These are phyloP conservation scores for Ceuthmochares aereus DNA, from an alignment of 2,113 vertebrate species.

Conservation along the genomic window DNA sequence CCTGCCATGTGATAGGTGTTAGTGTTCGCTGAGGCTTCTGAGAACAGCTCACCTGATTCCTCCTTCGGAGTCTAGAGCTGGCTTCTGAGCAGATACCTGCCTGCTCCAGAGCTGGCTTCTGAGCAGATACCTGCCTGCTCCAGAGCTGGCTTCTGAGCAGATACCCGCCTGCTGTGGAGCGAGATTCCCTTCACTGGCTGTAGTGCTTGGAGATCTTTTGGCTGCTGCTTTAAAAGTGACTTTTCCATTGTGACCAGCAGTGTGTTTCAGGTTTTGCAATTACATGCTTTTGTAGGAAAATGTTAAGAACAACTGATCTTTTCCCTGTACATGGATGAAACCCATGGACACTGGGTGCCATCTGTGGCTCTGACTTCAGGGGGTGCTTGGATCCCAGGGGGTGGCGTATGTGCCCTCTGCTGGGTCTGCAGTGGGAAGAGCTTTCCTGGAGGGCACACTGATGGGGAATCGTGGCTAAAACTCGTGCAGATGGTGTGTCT, in stretches of 20 bases:
- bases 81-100: rapidly evolving
- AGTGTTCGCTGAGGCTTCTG: neutral
- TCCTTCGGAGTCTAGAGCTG: neutral
- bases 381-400: too few relatives aligned
- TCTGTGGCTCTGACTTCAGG: neutral
- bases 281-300: neutral
- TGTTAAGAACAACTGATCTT: neutral
- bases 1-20: rapidly evolving
- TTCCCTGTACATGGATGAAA: rapidly evolving
- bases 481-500: rapidly evolving
- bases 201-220: neutral
- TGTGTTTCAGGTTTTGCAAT: neutral
- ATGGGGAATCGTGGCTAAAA: neutral
- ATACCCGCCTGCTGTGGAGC: neutral
- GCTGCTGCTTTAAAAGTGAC: neutral
- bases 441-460: too few relatives aligned
- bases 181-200: too few relatives aligned
- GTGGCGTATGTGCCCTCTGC: too few relatives aligned
- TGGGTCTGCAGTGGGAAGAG: too few relatives aligned
- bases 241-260: rapidly evolving
- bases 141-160: neutral
- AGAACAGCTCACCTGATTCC: neutral
- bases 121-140: neutral
- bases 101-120: neutral
- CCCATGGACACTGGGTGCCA: rapidly evolving